Base-by-base conservation (phyloP, 2,113 vertebrate species). In the Gadus macrocephalus region DNA sequence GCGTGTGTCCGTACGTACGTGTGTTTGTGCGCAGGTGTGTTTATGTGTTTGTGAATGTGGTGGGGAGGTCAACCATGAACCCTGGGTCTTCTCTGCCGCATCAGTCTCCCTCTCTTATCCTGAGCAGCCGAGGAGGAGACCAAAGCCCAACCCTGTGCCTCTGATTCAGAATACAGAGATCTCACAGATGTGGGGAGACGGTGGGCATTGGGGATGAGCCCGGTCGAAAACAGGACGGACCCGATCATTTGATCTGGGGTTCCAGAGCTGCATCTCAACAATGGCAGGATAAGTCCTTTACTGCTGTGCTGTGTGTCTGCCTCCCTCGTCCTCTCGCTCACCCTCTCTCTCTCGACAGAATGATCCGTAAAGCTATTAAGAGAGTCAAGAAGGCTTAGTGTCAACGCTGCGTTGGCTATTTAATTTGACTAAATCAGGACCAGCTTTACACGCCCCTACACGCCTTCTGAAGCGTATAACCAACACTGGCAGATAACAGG, bases 81-180 rank as follows among this genome's bases (percentile, higher is more conserved):
- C 76, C 64, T n/a, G 58, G 5, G 42, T 74, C 79, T 81, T 69
- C 76, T 78, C 75, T 71, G 69, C 65, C 68, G 75, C 77, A 83
- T 67, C 81, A 85, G 6, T 42, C 38, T 42, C 38, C 11, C 42
- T 49, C 8, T 49, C 42, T 49, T 49, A 83, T 85, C 87, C 85
- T 82, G 78, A 69, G 73, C 80, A 71, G 79, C 75, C 81, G 71
- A 78, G 69, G 69, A 20, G 82, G 77, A 11, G 81, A 92, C 91
- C 28, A 92, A 91, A 89, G 89, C 82, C 77, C 72, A 75, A 73
- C 81, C 86, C 89, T 91, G 89, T 92, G 84, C 79, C 56, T 78
- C 71, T 35, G 76, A 85, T 87, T 68, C 78, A 68, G 75, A 77
- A 85, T 83, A 75, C 71, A 78, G 82, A 77, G 86, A 84, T 85